phyloP scores from a whole-genome alignment of 2,888 invertebrate genomes.

The Phragmatobia fuliginosa region DNA sequence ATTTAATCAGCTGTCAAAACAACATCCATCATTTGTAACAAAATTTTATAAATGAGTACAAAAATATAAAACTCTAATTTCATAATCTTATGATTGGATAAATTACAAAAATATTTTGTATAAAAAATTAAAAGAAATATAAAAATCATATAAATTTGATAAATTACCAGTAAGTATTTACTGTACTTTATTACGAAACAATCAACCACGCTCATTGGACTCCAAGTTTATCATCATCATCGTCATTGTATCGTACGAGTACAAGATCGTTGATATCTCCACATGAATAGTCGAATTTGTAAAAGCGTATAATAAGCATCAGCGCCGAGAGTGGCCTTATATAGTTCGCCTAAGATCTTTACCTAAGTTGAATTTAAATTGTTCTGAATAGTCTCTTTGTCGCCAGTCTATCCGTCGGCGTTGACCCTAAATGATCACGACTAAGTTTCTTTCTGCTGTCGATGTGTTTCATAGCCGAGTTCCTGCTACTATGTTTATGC shows the following conservation, averaged over 20 bases:
- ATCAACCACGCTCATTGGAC: neutral
- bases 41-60: slow-evolving; percentile 41
- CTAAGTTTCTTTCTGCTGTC: neutral
- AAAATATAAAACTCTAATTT: neutral
- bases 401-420: too few relatives aligned
- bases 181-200: neutral
- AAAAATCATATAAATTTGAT: slow-evolving; percentile 7
- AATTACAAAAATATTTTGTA: slow-evolving; percentile 12
- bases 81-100: slow-evolving; percentile 5
- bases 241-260: too few relatives aligned
- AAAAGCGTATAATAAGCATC: too few relatives aligned
- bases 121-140: slow-evolving; percentile 5
- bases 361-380: too few relatives aligned
- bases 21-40: slow-evolving; percentile 29
- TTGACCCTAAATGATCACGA: too few relatives aligned
- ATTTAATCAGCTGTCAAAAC: slow-evolving; percentile 25
- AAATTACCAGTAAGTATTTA: slow-evolving; percentile 10
- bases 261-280: neutral
- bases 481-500: neutral
- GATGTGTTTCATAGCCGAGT: neutral
- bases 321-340: too few relatives aligned
- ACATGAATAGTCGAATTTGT: neutral
- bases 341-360: too few relatives aligned
- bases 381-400: too few relatives aligned
- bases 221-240: too few relatives aligned